Base-by-base conservation (phyloP, 2,888 invertebrate species). In the Rutpela maculata region DNA sequence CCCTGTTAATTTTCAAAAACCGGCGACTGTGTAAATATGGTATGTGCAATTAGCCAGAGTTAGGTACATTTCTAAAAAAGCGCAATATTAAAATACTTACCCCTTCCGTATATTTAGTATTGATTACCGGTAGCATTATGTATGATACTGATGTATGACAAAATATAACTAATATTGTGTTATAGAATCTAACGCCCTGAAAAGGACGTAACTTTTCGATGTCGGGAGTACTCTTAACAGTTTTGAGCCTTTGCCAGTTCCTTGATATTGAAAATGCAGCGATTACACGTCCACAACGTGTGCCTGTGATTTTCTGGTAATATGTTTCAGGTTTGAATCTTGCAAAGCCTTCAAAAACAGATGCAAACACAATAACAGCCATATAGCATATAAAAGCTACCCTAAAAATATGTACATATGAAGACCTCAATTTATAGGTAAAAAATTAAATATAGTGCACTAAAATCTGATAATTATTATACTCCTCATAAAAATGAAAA, bases 231-330 rank as follows among this genome's bases (percentile, higher is more conserved):
- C 60, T 69, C 15, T 76, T 76, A 55, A 76, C 56, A 7, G 56
- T 74, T 57, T 76, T 76, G 43, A 81, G 31, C 57, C 78, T 80
- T 26, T 67, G 75, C 81, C 81, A 86, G 72, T 86, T 86, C 31
- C 74, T 83, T 1, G 79, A 77, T 50, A 86, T 66, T 10, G 86
- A 86, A 65, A 86, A 86, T 11, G 81, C 70, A 0, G 74, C 19
- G 2, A 82, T n/a, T 26, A 83, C 22, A 78, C 74, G 80, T 26
- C 83, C 83, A 22, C 31, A 82, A 81, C 56, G 0, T 68, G 74
- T 62, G 43, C 19, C 17, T 19, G 35, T n/a, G 1, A 67, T 18
- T 57, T 17, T 60, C 12, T 75, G 43, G 17, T 71, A 59, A 59
- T 50, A 11, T n/a, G 3, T 26, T 38, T 56, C 38, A 12, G n/a